A percentile compares a stretch with the other conserved stretches of the same genome.
Conservation (phyloP, 64 coral and sea anemone species). For the Actinia equina region DNA sequence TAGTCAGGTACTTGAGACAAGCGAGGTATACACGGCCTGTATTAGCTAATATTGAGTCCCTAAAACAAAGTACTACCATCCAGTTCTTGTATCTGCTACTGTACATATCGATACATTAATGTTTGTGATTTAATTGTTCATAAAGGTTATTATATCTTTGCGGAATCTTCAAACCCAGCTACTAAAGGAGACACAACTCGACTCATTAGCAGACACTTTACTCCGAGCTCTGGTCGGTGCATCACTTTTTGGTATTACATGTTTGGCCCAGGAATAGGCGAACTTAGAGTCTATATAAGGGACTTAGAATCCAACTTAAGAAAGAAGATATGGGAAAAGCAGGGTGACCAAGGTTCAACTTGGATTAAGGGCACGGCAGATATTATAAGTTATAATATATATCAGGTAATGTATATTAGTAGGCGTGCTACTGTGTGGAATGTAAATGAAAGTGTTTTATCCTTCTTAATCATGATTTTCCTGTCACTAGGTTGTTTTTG, state of each 20-base stretch:
- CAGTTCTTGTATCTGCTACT: no score
- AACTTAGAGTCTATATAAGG: constrained; percentile 41
- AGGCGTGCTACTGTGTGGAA: no score
- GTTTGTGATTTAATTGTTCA: background rate
- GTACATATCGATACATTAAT: background rate
- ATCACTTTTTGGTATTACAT: constrained; percentile 79
- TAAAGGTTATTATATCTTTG: constrained; percentile 67
- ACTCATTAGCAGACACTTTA: constrained; percentile 49
- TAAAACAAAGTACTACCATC: no score
- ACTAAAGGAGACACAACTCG: constrained; percentile 54
- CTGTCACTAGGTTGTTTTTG: constrained; percentile 34
- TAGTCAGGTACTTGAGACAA: no score
- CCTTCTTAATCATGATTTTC: background rate
- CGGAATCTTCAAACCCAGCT: constrained; percentile 68
- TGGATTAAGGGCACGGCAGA: constrained; percentile 41
- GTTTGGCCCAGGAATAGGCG: constrained; percentile 57
- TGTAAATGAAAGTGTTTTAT: background rate
- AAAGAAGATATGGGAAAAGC: constrained; percentile 35
- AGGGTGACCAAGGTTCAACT: constrained; percentile 48
- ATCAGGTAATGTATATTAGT: constrained; percentile 19
- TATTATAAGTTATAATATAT: constrained; percentile 26
- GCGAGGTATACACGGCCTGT: no score
- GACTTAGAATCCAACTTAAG: background rate
- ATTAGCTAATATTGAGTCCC: no score
- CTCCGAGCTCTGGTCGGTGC: constrained; percentile 36